phyloP scores from a whole-genome alignment of 2,113 vertebrate species.

The Gallinago jamesoni region DNA sequence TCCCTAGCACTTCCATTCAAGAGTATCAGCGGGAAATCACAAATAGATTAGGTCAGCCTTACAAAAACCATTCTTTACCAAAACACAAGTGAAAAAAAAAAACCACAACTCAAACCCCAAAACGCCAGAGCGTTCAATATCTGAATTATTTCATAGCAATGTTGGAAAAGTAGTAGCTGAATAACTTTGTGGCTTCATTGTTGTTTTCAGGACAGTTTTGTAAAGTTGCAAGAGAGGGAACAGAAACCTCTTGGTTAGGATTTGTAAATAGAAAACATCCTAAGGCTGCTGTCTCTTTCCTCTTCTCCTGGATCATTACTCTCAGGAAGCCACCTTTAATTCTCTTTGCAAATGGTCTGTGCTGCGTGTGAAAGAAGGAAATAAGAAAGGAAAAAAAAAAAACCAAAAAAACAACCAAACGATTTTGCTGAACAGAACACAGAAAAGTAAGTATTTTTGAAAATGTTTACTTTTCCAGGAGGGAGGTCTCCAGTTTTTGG shows the following conservation, averaged over 20 bases:
- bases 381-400: fast-evolving
- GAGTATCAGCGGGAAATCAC: not conserved
- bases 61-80: not conserved
- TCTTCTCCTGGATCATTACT: not conserved
- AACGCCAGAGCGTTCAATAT: not conserved
- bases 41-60: not conserved
- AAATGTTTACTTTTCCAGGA: not conserved
- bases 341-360: not conserved
- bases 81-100: not conserved
- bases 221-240: not conserved
- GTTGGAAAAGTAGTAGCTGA: not conserved
- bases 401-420: not conserved
- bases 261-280: not conserved
- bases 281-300: not conserved
- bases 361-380: not conserved
- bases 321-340: not conserved
- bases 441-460: not conserved
- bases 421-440: not conserved
- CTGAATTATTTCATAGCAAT: not conserved
- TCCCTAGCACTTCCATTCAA: not conserved
- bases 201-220: constrained; percentile 4
- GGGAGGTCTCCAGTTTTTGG: not conserved
- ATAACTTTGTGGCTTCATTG: constrained; percentile 7
- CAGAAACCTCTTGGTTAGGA: not conserved
- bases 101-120: not conserved